Evolutionary conservation across 2,113 vertebrate genomes (phyloP).

Genomic region (Cygnus atratus): DNA sequence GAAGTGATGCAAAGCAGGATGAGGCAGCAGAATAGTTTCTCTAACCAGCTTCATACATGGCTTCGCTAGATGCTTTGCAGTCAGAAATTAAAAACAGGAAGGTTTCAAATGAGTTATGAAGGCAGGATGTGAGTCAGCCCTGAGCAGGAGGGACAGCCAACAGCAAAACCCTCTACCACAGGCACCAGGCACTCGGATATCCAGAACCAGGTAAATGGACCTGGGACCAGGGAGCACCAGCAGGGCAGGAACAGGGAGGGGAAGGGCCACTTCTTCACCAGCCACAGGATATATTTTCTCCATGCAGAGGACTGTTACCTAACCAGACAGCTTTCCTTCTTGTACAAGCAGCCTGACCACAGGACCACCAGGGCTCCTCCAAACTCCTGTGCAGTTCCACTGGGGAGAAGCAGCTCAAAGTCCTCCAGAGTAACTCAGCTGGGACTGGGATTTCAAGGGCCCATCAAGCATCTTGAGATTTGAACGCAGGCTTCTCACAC

Average conservation of each 20-base stretch:
- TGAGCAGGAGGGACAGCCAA: not conserved
- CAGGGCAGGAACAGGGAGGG: not conserved
- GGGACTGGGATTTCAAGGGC: not conserved
- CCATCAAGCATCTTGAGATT: not conserved
- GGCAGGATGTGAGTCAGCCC: constrained; percentile 57
- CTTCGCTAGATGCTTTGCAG: not conserved
- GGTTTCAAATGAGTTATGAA: not conserved
- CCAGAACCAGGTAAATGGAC: accelerated
- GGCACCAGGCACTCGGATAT: not conserved
- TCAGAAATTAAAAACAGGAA: constrained; percentile 40
- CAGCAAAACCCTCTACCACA: not conserved
- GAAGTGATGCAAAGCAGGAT: not conserved
- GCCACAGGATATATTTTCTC: not conserved
- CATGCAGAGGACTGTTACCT: not conserved
- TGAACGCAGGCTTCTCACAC: not conserved
- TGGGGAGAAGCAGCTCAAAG: not conserved
- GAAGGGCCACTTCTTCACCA: not conserved
- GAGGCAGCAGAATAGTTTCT: not conserved
- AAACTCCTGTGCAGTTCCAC: not conserved
- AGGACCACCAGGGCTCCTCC: not conserved
- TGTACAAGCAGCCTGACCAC: not conserved
- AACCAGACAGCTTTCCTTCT: not conserved
- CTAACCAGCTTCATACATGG: not conserved
- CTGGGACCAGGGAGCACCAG: not conserved
- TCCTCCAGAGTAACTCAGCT: not conserved